These are phyloP conservation scores for Hybos culiciformis DNA, from an alignment of 2,888 invertebrate genomes.

Conservation along the genomic window DNA sequence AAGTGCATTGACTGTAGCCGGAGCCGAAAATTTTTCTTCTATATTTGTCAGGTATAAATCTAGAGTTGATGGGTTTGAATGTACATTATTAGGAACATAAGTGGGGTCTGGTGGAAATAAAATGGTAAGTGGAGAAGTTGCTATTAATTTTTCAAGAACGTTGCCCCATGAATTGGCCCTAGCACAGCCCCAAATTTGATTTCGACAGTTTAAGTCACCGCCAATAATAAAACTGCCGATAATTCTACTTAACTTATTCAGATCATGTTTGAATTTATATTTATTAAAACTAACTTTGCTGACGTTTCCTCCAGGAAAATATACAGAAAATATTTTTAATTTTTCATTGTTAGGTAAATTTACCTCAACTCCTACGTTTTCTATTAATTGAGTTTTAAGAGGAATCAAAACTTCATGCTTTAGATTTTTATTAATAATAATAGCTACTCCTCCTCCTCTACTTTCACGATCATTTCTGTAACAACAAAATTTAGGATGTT, in stretches of 20 bases:
- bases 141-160: background rate
- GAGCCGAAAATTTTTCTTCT: background rate
- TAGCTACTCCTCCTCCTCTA: background rate
- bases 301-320: background rate
- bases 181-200: background rate
- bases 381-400: background rate
- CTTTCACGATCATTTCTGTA: background rate
- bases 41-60: background rate
- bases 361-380: background rate
- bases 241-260: background rate
- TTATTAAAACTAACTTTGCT: background rate
- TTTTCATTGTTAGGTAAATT: background rate
- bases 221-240: background rate
- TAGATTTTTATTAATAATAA: background rate
- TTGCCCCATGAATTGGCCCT: background rate
- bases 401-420: background rate
- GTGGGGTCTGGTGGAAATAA: background rate
- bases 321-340: background rate
- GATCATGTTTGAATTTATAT: background rate
- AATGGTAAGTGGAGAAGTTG: background rate
- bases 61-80: background rate
- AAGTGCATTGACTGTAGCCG: background rate
- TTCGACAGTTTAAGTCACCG: background rate
- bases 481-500: background rate
- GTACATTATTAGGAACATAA: background rate